Evolutionary conservation across 30 jellyfish, hydroid and myxozoan species (phyloP).

Genomic region (Aurelia sp.): DNA sequence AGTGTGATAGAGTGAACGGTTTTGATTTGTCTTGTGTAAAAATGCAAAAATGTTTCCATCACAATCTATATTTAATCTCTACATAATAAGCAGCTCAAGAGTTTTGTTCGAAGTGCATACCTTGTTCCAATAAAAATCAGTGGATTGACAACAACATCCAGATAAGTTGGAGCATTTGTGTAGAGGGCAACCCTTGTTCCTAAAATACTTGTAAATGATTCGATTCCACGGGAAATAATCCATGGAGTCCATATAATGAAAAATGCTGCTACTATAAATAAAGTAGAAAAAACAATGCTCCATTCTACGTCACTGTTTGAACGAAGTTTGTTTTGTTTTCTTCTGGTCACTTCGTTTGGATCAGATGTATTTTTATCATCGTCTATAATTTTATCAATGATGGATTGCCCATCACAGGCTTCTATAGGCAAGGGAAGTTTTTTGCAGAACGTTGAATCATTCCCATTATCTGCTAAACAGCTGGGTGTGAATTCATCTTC

Average conservation of each 20-base stretch:
- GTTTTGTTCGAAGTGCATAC: constrained; percentile 13
- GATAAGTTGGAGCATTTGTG: constrained; percentile 36
- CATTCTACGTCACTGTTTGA: neutral
- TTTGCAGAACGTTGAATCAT: no score
- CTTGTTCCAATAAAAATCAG: constrained; percentile 42
- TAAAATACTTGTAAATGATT: constrained; percentile 12
- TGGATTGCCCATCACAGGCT: no score
- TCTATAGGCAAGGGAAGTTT: no score
- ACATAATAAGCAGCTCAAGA: neutral
- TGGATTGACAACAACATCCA: constrained; percentile 50
- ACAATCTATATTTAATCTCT: neutral
- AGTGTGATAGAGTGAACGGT: no score
- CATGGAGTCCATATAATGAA: constrained; percentile 54
- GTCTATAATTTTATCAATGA: neutral
- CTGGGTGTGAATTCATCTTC: no score
- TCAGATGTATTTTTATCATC: no score
- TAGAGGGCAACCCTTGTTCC: constrained; percentile 17
- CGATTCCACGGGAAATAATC: constrained; percentile 20
- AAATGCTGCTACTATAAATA: constrained; percentile 33
- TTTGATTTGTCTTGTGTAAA: no score
- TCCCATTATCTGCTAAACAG: no score
- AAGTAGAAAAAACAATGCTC: constrained; percentile 38
- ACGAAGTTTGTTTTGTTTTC: no score
- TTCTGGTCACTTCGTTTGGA: no score
- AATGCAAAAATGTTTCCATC: no score